A percentile compares a stretch with the other conserved stretches of the same genome.
Evolutionary conservation across 2,888 invertebrate genomes (phyloP).

Genomic region (Hirtodrosophila trivittata): DNA sequence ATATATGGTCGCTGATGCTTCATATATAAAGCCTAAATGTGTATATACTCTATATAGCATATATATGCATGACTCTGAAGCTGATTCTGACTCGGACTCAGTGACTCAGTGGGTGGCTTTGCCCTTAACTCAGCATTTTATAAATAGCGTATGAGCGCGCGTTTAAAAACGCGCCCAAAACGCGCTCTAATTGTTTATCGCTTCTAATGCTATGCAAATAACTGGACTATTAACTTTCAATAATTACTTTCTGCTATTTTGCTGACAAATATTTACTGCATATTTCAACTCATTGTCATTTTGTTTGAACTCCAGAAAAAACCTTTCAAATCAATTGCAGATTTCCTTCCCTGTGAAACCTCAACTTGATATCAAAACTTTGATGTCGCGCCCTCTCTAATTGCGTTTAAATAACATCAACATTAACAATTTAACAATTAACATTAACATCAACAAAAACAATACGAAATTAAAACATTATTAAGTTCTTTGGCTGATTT

Average conservation of each 20-base stretch:
- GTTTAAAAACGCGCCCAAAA: constrained; percentile 26
- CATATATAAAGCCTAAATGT: constrained; percentile 8
- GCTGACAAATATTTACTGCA: no score
- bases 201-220: constrained; percentile 23
- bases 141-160: constrained; percentile 13
- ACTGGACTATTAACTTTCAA: neutral
- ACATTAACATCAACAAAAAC: no score
- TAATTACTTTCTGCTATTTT: neutral
- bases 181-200: constrained; percentile 6
- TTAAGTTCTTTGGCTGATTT: constrained; percentile 16
- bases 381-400: no score
- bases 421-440: no score
- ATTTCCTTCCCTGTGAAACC: no score
- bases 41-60: constrained; percentile 7
- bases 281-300: no score
- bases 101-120: constrained; percentile 32
- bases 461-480: no score
- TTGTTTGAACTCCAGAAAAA: no score
- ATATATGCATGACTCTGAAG: constrained; percentile 15
- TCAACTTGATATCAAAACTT: no score
- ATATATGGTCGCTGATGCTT: constrained; percentile 28
- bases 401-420: no score
- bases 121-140: constrained; percentile 22
- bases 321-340: no score
- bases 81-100: neutral